Evolutionary conservation across 2,113 vertebrate species (phyloP).

Genomic region (Elephantulus edwardii): DNA sequence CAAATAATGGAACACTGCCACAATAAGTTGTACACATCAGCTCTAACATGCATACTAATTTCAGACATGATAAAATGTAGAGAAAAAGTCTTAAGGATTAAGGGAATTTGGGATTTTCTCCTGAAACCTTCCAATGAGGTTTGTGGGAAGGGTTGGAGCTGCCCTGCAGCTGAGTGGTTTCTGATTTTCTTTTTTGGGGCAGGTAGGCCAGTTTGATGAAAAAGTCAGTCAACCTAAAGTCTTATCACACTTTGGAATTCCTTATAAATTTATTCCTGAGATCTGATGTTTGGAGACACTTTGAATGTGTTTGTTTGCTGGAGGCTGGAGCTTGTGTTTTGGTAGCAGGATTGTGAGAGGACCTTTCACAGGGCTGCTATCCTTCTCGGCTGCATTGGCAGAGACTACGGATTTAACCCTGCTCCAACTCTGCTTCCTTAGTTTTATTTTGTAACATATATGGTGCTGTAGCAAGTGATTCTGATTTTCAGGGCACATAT

Average conservation of each 20-base stretch:
- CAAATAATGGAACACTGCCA: neutral
- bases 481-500: neutral
- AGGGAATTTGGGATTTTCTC: neutral
- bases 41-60: neutral
- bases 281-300: slow-evolving; percentile 40
- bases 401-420: neutral
- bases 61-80: slow-evolving; percentile 29
- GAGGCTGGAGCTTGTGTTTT: slow-evolving; percentile 30
- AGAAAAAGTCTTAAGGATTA: neutral
- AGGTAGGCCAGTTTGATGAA: neutral
- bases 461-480: neutral
- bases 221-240: slow-evolving; percentile 34
- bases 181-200: neutral
- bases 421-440: neutral
- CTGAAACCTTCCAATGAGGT: neutral
- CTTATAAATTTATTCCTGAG: slow-evolving; percentile 18
- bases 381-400: neutral
- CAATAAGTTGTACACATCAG: neutral
- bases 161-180: neutral
- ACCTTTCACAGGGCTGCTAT: neutral
- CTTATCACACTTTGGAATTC: slow-evolving; percentile 11
- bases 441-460: neutral
- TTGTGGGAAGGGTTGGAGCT: neutral
- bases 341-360: neutral
- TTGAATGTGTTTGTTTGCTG: slow-evolving; percentile 38